Evolutionary conservation across 1,140 invertebrate species (phyloP).

Genomic region (Ephestia elutella): DNA sequence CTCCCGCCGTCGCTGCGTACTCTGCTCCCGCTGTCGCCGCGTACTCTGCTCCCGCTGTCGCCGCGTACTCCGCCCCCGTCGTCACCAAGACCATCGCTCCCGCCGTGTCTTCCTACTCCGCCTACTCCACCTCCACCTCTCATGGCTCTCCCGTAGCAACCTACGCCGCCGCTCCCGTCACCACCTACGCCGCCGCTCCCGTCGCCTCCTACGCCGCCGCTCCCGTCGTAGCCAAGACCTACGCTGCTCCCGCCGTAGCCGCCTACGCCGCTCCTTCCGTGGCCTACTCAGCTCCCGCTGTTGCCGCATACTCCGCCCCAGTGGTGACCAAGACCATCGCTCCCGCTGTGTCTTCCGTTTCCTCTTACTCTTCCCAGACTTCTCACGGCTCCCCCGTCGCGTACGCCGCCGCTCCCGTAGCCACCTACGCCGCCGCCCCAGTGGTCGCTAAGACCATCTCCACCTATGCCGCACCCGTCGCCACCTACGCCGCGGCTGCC

Average conservation of each 20-base stretch:
- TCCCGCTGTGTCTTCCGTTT: conserved; percentile 22
- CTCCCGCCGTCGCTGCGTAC: conserved; percentile 33
- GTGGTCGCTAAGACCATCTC: conserved; percentile 15
- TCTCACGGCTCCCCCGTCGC: conserved; percentile 26
- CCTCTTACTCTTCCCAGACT: conserved; percentile 8
- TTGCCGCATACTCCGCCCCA: conserved; percentile 21
- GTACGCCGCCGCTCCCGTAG: conserved; percentile 27
- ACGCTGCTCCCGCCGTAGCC: conserved; percentile 31
- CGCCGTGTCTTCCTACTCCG: conserved; percentile 41
- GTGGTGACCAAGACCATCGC: conserved; percentile 25
- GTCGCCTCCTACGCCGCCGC: conserved; percentile 21
- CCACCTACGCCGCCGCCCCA: conserved; percentile 20
- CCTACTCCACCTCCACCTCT: conserved; percentile 40
- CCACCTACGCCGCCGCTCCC: conserved; percentile 24
- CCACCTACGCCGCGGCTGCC: conserved; percentile 13
- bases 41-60: conserved; percentile 39
- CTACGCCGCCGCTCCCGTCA: conserved; percentile 23
- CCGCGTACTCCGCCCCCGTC: conserved; percentile 33
- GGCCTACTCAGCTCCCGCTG: conserved; percentile 19
- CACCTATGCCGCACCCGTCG: conserved; percentile 12
- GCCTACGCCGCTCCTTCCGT: conserved; percentile 22
- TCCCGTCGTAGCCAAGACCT: conserved; percentile 26
- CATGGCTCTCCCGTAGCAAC: conserved; percentile 27
- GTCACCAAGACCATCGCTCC: conserved; percentile 40
- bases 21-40: conserved; percentile 41